Base-by-base conservation (phyloP, 2,797 vertebrate species). In the Dermochelys coriacea region DNA sequence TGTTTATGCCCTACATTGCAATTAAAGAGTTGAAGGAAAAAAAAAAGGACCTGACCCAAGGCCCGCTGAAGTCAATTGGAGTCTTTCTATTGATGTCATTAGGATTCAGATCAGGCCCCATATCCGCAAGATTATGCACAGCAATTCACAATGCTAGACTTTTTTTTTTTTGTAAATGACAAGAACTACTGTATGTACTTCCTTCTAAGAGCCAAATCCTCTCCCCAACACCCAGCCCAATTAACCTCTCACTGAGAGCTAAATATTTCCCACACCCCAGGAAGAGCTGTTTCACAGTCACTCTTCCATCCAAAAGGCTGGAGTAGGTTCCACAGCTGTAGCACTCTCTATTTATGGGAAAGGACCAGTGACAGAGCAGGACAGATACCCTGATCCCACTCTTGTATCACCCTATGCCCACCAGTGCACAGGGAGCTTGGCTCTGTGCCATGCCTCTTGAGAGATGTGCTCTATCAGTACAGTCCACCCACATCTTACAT, bases 321-420 rank as follows among this genome's bases (percentile, higher is more conserved):
- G 31, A 12, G 21, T 34, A 68, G 29, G 5, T n/a, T 34, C 31
- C 34, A 34, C 45, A 83, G 47, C 47, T 64, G 47, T 64, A 47
- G 21, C 12, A 25, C 19, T 21, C 47, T 8, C 19, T 51, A 47
- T 64, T 45, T 31, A 50, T n/a, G 15, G 10, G 21, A 83, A 23
- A 64, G 19, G 21, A 23, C 18, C 84, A 52, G 45, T 21, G 41
- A 61, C 29, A 31, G 41, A 15, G 8, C 27, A 77, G 7, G 27
- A 49, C 14, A 16, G 23, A 47, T 77, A 47, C 12, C 34, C 41
- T n/a, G 8, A 16, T 19, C 0, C 0, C 23, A 37, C 15, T 16
- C 23, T 31, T 47, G 41, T 25, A 49, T 77, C 25, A 77, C 6
- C 25, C 45, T 77, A 49, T 45, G 18, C 74, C 29, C 25, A 75